Evolutionary conservation across 2,797 vertebrate species (phyloP).

Genomic region (Anguilla anguilla): DNA sequence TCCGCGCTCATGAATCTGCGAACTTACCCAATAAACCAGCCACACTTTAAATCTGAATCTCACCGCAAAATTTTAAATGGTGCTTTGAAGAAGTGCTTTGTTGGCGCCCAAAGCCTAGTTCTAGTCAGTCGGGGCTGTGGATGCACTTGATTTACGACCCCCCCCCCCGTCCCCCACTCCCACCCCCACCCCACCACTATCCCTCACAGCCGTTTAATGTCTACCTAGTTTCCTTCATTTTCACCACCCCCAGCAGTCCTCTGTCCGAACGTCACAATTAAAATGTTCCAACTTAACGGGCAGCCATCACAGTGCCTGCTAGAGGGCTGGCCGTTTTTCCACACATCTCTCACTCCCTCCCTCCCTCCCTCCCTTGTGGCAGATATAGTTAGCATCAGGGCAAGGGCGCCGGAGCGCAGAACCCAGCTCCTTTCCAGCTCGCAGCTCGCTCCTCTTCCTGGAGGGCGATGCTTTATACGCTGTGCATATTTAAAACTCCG

Average conservation of each 20-base stretch:
- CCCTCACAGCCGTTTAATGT: not conserved
- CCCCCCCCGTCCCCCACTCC: not conserved
- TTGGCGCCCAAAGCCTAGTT: not conserved
- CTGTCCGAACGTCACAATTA: not conserved
- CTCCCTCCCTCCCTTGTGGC: not conserved
- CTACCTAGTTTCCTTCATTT: not conserved
- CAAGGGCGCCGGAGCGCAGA: not conserved
- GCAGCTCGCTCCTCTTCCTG: not conserved
- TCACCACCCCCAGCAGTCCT: not conserved
- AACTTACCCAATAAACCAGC: slow-evolving; percentile 1
- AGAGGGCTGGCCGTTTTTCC: not conserved
- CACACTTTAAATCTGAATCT: slow-evolving; percentile 10
- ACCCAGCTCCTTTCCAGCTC: not conserved
- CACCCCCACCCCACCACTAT: not conserved
- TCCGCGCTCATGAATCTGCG: slow-evolving; percentile 8
- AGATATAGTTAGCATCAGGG: not conserved
- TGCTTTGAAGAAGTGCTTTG: not conserved
- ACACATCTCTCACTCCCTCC: not conserved
- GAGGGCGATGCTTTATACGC: not conserved
- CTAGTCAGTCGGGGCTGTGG: not conserved
- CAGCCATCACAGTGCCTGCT: not conserved
- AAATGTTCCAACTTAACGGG: not conserved
- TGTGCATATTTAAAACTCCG: not conserved
- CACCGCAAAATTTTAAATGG: not conserved
- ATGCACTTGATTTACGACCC: not conserved